Evolutionary conservation across 2,888 invertebrate species (phyloP).

Genomic region (Morpho deidamia): DNA sequence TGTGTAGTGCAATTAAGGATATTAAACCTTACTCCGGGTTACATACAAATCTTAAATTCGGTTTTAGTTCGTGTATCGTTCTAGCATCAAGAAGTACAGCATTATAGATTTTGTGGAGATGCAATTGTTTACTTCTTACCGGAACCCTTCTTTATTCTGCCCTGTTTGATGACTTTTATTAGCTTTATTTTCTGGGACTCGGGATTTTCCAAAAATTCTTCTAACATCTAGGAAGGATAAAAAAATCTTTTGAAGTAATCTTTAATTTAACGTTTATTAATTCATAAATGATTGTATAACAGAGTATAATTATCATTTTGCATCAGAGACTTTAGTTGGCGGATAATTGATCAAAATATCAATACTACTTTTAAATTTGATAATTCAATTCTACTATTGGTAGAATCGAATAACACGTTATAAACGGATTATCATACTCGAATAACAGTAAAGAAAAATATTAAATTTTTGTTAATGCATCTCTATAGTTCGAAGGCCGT

Average conservation of each 20-base stretch:
- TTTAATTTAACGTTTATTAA: too few species aligned
- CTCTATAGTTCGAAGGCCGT: too few species aligned
- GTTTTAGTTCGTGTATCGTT: conserved; percentile 6
- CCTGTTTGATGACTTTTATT: conserved; percentile 58
- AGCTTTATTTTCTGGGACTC: conserved; percentile 57
- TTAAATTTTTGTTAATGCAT: too few species aligned
- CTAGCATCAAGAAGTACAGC: not conserved
- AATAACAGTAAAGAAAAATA: too few species aligned
- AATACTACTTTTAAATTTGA: too few species aligned
- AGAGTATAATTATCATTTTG: too few species aligned
- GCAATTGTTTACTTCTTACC: conserved; percentile 38
- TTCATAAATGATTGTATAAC: too few species aligned
- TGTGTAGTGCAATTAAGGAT: not conserved
- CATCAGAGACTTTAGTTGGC: too few species aligned
- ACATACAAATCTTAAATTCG: conserved; percentile 5
- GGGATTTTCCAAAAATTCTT: conserved; percentile 52
- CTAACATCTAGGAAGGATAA: conserved; percentile 49
- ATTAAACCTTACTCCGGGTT: not conserved
- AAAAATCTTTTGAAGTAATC: not conserved
- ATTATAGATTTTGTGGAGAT: conserved; percentile 15
- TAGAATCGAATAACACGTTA: too few species aligned
- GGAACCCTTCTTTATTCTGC: conserved; percentile 37
- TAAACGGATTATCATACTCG: too few species aligned
- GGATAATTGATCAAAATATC: too few species aligned
- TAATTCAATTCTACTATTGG: too few species aligned